Conservation (phyloP, 2,797 vertebrate genomes). For the Linurgus olivaceus region DNA sequence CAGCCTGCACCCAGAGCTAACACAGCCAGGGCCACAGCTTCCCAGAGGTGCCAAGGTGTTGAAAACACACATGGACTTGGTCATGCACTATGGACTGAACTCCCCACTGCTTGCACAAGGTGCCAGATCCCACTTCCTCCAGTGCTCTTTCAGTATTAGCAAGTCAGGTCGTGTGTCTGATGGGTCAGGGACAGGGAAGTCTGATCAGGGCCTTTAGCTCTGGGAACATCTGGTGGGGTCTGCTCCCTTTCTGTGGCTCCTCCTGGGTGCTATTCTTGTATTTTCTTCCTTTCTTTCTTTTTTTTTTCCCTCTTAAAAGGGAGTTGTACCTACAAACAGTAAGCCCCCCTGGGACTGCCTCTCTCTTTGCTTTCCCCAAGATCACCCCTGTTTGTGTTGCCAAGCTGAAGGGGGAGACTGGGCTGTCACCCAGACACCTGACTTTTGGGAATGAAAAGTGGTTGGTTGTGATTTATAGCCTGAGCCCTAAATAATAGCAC, state of each 20-base stretch:
- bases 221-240: neutral
- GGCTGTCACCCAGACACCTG: neutral
- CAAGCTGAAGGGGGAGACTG: neutral
- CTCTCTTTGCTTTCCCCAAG: neutral
- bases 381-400: neutral
- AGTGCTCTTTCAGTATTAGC: slow-evolving; percentile 32
- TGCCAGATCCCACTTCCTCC: slow-evolving; percentile 37
- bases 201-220: neutral
- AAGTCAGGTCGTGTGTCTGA: neutral
- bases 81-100: neutral
- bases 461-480: neutral
- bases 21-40: neutral
- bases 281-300: neutral
- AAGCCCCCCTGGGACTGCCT: neutral
- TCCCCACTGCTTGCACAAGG: neutral
- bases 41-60: neutral
- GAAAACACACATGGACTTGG: neutral
- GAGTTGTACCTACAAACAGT: neutral
- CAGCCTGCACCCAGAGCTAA: neutral
- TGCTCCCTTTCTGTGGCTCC: neutral
- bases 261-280: neutral
- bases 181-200: slow-evolving; percentile 1
- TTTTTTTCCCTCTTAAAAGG: neutral
- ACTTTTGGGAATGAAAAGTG: neutral
- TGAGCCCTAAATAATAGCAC: neutral